phyloP scores from a whole-genome alignment of 2,888 invertebrate species.

The Mythimna vitellina region DNA sequence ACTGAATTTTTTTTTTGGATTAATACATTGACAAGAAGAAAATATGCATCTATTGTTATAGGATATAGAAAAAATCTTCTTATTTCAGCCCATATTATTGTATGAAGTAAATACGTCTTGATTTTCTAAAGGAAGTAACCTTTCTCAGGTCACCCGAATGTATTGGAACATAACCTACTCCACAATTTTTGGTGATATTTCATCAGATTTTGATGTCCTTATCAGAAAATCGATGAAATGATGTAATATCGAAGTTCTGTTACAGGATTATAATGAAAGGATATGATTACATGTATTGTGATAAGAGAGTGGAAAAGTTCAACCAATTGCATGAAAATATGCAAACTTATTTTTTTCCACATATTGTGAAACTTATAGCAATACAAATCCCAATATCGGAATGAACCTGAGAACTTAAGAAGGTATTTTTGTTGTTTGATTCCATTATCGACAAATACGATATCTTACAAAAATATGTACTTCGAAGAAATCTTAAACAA shows the following conservation, averaged over 20 bases:
- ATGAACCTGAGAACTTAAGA: neutral
- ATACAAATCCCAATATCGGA: neutral
- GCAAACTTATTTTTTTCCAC: neutral
- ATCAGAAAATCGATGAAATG: conserved; percentile 29
- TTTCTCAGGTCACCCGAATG: neutral
- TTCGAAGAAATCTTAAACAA: conserved; percentile 24
- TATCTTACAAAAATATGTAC: neutral
- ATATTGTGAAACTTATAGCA: neutral
- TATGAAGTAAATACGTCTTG: neutral
- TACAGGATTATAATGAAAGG: conserved; percentile 13
- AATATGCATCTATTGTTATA: neutral
- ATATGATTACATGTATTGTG: neutral
- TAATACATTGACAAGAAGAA: neutral
- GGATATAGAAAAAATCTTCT: neutral
- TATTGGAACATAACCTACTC: neutral
- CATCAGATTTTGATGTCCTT: neutral
- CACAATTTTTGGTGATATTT: neutral
- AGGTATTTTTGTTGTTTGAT: neutral
- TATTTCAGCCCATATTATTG: neutral
- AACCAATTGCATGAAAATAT: neutral
- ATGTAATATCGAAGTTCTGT: conserved; percentile 13
- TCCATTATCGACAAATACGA: neutral
- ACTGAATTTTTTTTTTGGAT: neutral
- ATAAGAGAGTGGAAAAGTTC: neutral
- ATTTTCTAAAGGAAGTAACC: neutral